Evolutionary conservation across 2,797 vertebrate species (phyloP).

Genomic region (Semaprochilodus insignis): DNA sequence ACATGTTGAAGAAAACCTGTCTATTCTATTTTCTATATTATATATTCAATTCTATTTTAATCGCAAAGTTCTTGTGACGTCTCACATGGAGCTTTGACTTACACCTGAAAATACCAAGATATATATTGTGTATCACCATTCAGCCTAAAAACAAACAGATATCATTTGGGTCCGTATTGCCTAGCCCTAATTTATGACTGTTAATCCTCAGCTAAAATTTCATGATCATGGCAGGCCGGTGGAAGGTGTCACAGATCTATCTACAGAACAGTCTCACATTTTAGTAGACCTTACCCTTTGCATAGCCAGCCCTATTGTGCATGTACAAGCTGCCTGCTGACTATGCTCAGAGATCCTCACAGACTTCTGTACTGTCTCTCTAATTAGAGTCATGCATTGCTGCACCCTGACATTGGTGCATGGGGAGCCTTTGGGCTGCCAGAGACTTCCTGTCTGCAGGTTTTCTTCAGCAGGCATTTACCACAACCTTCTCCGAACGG

Average conservation of each 20-base stretch:
- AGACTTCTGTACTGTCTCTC: slow-evolving; percentile 39
- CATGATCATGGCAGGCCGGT: not conserved
- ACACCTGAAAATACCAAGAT: too few species aligned
- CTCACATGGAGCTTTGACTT: too few species aligned
- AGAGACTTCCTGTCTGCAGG: slow-evolving; percentile 36
- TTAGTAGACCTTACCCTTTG: not conserved
- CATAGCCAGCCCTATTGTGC: slow-evolving; percentile 4
- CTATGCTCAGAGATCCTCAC: slow-evolving; percentile 11
- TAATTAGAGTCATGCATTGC: slow-evolving; percentile 56
- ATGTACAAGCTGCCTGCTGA: slow-evolving; percentile 18
- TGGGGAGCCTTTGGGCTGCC: slow-evolving; percentile 1
- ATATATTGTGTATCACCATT: too few species aligned
- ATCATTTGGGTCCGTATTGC: too few species aligned
- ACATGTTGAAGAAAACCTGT: too few species aligned
- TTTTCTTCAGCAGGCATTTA: slow-evolving; percentile 32
- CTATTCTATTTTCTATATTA: too few species aligned
- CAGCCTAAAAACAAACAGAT: too few species aligned
- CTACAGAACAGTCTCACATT: not conserved
- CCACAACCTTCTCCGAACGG: not conserved
- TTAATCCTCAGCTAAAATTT: too few species aligned
- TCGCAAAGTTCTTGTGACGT: too few species aligned
- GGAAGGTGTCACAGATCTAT: not conserved
- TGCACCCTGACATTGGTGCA: slow-evolving; percentile 32
- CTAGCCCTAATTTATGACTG: too few species aligned
- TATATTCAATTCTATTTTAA: too few species aligned